Evolutionary conservation across 2,113 vertebrate genomes (phyloP).

Genomic region (Dipodomys spectabilis): DNA sequence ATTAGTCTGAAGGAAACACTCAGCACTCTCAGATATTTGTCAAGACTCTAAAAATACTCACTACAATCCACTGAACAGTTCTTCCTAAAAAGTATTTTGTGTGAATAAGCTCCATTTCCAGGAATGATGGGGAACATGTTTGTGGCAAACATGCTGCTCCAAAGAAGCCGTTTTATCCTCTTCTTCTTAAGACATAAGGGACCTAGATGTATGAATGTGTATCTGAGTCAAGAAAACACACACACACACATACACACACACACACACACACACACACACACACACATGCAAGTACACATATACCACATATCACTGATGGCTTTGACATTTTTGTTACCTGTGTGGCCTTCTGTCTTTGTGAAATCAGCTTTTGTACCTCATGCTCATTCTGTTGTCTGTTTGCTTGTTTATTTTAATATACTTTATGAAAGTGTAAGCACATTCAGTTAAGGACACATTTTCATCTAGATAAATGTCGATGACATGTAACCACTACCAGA

Average conservation of each 20-base stretch:
- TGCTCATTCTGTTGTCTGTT: neutral
- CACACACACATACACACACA: neutral
- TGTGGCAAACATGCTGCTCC: slow-evolving; percentile 12
- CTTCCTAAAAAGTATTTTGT: neutral
- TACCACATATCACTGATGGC: too few species aligned
- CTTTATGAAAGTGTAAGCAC: too few species aligned
- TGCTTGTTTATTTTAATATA: neutral
- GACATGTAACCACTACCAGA: neutral
- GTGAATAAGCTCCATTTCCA: neutral
- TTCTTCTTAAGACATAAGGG: neutral
- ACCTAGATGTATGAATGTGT: neutral
- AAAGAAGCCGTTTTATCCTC: neutral
- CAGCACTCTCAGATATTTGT: neutral
- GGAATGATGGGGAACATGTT: neutral
- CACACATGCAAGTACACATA: too few species aligned
- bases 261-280: too few species aligned
- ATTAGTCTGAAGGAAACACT: neutral
- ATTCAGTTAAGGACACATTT: neutral
- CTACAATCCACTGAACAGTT: neutral
- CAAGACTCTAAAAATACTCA: neutral
- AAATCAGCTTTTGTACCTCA: neutral
- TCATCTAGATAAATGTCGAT: neutral
- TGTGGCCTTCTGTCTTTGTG: neutral
- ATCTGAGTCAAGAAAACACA: neutral
- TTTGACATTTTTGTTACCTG: neutral